These are phyloP conservation scores for Osmerus eperlanus DNA, from an alignment of 2,113 vertebrate species.

Conservation along the genomic window DNA sequence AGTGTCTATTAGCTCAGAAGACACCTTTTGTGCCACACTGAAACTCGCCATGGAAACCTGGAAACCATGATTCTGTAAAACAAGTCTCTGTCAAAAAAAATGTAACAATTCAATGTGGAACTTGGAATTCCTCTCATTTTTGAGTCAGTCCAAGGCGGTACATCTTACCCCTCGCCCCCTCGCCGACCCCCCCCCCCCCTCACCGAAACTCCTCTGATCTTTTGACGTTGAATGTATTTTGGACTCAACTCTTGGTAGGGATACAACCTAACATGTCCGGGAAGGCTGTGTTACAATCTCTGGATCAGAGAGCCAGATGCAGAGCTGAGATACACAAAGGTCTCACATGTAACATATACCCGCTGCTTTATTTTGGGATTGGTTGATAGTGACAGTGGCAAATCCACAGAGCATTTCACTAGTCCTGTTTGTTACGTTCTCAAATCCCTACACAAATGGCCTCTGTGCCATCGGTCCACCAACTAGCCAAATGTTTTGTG, in stretches of 20 bases:
- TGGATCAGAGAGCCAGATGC: constrained; percentile 50
- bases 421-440: constrained; percentile 21
- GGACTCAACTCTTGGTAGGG: no score
- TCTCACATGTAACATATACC: constrained; percentile 66
- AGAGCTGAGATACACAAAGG: constrained; percentile 47
- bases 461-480: no score
- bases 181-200: background rate
- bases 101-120: no score
- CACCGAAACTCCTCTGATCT: background rate
- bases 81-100: no score
- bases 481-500: no score
- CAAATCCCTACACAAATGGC: no score
- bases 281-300: constrained; percentile 7
- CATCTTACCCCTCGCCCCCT: background rate
- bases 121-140: background rate
- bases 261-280: background rate
- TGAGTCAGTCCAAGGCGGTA: background rate
- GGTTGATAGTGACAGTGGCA: constrained; percentile 48
- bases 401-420: constrained; percentile 45
- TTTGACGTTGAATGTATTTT: background rate
- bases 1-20: background rate
- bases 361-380: constrained; percentile 55
- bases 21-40: background rate
- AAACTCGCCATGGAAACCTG: background rate
- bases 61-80: background rate